phyloP scores from a whole-genome alignment of 1,140 invertebrate species.

The Caenorhabditis remanei region DNA sequence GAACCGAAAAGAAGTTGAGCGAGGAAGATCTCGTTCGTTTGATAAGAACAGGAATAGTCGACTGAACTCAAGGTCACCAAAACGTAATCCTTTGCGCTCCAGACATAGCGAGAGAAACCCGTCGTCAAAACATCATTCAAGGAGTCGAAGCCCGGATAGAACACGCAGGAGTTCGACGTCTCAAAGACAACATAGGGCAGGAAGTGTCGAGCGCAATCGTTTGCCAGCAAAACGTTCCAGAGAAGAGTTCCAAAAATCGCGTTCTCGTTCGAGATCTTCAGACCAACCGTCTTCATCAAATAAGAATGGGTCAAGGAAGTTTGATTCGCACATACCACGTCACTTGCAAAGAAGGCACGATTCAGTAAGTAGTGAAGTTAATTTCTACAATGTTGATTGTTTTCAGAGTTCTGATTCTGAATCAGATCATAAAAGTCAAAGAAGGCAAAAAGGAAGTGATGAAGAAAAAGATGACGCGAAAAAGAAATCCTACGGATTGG shows the following conservation, averaged over 20 bases:
- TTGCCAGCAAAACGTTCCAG: background rate
- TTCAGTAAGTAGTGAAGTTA: background rate
- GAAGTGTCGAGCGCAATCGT: too few relatives aligned
- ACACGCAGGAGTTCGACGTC: too few relatives aligned
- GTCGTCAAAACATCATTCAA: too few relatives aligned
- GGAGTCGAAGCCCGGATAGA: too few relatives aligned
- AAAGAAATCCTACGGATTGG: conserved; percentile 26
- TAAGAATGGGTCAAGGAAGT: background rate
- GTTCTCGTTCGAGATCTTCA: background rate
- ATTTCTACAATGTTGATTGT: background rate
- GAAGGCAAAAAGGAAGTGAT: background rate
- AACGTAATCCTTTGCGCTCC: background rate
- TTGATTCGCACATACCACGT: conserved; percentile 20
- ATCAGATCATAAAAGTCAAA: conserved; percentile 2
- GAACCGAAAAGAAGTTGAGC: background rate
- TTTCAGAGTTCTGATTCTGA: conserved; percentile 2
- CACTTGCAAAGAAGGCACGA: background rate
- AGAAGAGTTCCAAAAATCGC: background rate
- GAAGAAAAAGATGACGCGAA: background rate
- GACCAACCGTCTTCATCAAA: background rate
- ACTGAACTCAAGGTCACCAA: background rate
- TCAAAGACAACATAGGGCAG: too few relatives aligned
- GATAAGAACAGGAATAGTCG: background rate
- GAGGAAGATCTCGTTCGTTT: background rate
- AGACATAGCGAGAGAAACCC: too few relatives aligned